Percentiles rank a stretch among this genome's conserved stretches.
phyloP scores from a whole-genome alignment of 2,113 vertebrate species.

The Misgurnus anguillicaudatus region DNA sequence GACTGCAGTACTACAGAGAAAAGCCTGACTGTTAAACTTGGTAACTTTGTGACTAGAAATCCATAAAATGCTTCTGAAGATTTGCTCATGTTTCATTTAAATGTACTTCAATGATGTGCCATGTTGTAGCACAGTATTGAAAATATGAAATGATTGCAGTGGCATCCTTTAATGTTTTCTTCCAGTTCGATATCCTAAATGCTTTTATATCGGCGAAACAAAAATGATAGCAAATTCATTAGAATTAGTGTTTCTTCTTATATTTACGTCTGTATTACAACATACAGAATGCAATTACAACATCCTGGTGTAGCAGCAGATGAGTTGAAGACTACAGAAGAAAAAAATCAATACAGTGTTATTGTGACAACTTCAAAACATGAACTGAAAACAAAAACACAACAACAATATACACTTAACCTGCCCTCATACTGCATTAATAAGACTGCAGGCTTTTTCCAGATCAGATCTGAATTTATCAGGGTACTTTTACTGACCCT shows the following conservation, averaged over 20 bases:
- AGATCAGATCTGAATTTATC: background rate
- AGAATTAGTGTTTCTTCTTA: constrained; percentile 24
- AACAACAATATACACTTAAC: background rate
- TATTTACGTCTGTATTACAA: constrained; percentile 23
- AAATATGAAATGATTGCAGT: background rate
- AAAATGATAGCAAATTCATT: constrained; percentile 13
- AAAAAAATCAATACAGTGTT: constrained; percentile 19
- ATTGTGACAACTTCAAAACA: constrained; percentile 10
- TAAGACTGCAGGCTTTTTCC: background rate
- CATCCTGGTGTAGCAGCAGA: constrained; percentile 18
- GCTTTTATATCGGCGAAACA: constrained; percentile 10
- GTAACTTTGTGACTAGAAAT: constrained; percentile 1
- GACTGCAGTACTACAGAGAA: background rate
- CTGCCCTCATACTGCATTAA: background rate
- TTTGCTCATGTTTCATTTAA: constrained; percentile 9
- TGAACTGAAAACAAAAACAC: constrained; percentile 9
- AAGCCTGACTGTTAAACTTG: background rate
- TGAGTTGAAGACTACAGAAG: constrained; percentile 1
- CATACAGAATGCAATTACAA: constrained; percentile 15
- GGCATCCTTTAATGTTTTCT: constrained; percentile 9
- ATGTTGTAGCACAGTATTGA: constrained; percentile 33
- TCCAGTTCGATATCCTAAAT: constrained; percentile 23
- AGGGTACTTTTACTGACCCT: background rate
- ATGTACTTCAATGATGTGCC: constrained; percentile 12
- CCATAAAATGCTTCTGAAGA: background rate